A percentile compares a stretch with the other conserved stretches of the same genome.
Evolutionary conservation across 2,888 invertebrate genomes (phyloP).

Genomic region (Acronicta alni): DNA sequence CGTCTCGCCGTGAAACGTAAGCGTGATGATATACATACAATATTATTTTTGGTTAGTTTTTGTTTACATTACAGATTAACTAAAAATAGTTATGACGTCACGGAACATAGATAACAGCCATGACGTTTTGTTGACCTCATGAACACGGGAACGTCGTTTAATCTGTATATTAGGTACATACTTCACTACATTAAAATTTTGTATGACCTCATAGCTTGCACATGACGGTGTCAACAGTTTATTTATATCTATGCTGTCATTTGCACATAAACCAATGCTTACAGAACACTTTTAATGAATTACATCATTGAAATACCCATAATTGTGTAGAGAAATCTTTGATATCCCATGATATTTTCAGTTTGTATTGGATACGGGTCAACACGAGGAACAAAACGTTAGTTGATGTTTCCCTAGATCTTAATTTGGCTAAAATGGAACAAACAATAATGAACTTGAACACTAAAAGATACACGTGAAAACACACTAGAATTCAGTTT

Average conservation of each 20-base stretch:
- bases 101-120: slow-evolving; percentile 12
- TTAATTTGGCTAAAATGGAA: too few species aligned
- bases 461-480: too few species aligned
- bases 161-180: slow-evolving; percentile 5
- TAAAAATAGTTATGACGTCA: neutral
- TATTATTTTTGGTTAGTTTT: too few species aligned
- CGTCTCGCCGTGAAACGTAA: too few species aligned
- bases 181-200: slow-evolving; percentile 11
- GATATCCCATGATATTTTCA: neutral
- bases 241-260: slow-evolving; percentile 58
- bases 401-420: too few species aligned
- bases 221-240: slow-evolving; percentile 54
- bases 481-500: too few species aligned
- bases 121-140: slow-evolving; percentile 56
- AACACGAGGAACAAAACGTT: too few species aligned
- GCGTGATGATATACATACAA: too few species aligned
- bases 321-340: slow-evolving; percentile 4
- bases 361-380: too few species aligned
- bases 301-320: slow-evolving; percentile 37
- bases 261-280: slow-evolving; percentile 40
- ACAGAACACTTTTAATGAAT: slow-evolving; percentile 37
- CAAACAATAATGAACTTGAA: too few species aligned
- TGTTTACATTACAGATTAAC: too few species aligned
- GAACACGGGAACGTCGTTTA: slow-evolving; percentile 41
- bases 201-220: slow-evolving; percentile 52